Evolutionary conservation across 2,113 vertebrate genomes (phyloP), one percentile per base, ranked within the genome.

Genomic region (Rhabdornis inornatus): DNA sequence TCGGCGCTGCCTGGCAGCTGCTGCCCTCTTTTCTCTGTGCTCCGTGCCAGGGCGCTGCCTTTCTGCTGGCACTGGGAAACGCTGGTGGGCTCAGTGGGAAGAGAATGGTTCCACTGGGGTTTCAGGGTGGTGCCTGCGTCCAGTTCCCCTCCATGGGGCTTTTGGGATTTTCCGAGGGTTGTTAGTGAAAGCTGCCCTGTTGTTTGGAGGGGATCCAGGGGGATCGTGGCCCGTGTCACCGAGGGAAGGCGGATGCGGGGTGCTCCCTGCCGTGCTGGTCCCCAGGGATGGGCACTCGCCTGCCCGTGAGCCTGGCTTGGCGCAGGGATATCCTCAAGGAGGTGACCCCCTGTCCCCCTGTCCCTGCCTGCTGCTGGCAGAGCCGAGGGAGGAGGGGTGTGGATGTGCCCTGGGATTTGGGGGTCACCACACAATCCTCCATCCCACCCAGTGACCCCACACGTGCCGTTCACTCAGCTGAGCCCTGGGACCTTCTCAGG

Each of bases 71-170:
- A 76, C 50, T 21, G 83, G 75, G 79, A 27, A 47, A 21, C 5
- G 7, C 75, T 17, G 33, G 9, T 23, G 70, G 40, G 3, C 16
- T 68, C 5, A 9, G 33, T 6, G 76, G 35, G 21, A 25, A 30
- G 7, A 8, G 52, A 68, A 42, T 1, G 22, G 27, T 9, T 64
- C 49, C 16, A 4, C 14, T 37, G 72, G n/a, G 44, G 16, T 7
- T 68, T 44, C 5, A 2, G 52, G 45, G 24, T 16, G 65, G 30
- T 1, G 10, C 17, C 33, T 42, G 72, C 9, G 3, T 10, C 47
- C 2, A 0, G 2, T 35, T 42, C 16, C 11, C 35, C 22, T 15
- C 15, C 0, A 0, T 3, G 0, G 0, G 44, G 33, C 3, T 25
- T 37, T 56, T 10, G 14, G 77, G 53, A 16, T 23, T 61, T 69